Conservation (phyloP, 1,140 invertebrate genomes). For the Micrasema minimum region DNA sequence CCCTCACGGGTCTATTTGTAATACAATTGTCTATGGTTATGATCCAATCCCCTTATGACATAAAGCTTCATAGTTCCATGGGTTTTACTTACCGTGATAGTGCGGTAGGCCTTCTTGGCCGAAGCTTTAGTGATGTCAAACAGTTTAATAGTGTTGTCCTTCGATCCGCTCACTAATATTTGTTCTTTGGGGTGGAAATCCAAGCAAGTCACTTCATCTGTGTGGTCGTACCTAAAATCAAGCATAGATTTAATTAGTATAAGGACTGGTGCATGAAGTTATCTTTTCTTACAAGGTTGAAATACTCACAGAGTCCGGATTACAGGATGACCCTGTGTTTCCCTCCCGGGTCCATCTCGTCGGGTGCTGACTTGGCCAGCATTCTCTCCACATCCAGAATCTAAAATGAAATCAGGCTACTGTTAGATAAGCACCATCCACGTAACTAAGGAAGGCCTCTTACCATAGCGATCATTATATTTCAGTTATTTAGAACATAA, state of each 20-base stretch:
- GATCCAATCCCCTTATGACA: too few relatives aligned
- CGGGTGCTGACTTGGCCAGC: conserved; percentile 92
- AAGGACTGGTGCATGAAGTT: too few relatives aligned
- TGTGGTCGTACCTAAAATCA: conserved; percentile 84
- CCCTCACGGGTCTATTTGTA: too few relatives aligned
- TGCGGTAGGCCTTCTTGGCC: conserved; percentile 97
- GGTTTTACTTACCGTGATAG: conserved; percentile 77
- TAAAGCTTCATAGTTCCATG: too few relatives aligned
- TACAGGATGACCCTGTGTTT: conserved; percentile 95
- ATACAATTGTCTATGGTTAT: too few relatives aligned
- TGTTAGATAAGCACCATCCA: too few relatives aligned
- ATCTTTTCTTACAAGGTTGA: neutral
- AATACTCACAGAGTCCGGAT: conserved; percentile 85
- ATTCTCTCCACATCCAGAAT: conserved; percentile 98
- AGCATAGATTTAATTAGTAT: neutral
- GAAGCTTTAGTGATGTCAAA: conserved; percentile 99
- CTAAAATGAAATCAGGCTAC: too few relatives aligned
- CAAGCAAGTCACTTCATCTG: conserved; percentile 95
- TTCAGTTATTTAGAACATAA: too few relatives aligned
- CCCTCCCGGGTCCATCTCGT: conserved; percentile 82
- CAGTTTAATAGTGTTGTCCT: conserved; percentile 93
- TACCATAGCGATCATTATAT: too few relatives aligned
- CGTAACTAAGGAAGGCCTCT: too few relatives aligned
- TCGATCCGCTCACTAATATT: conserved; percentile 92
- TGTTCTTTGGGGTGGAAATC: conserved; percentile 97